A percentile compares a stretch with the other conserved stretches of the same genome.
Conservation (phyloP, 2,797 vertebrate genomes). For the Argyrosomus regius region DNA sequence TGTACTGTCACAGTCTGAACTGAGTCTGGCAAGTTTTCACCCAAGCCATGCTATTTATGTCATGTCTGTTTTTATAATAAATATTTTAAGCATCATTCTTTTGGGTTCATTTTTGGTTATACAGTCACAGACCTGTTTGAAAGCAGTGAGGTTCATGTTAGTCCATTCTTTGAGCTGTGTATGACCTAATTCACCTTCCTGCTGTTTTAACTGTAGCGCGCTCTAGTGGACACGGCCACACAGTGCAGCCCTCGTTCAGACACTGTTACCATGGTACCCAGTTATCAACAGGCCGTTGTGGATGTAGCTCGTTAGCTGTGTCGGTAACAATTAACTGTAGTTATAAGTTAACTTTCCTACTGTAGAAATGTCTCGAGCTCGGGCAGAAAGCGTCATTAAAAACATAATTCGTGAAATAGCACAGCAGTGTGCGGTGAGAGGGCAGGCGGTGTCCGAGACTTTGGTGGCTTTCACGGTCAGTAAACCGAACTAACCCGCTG, state of each 20-base stretch:
- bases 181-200: too few species aligned
- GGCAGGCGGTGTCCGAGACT: slow-evolving; percentile 85
- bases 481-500: background rate
- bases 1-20: slow-evolving; percentile 36
- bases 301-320: accelerated
- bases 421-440: slow-evolving; percentile 82
- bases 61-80: slow-evolving; percentile 73
- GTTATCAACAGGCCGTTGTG: slow-evolving; percentile 15
- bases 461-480: slow-evolving; percentile 92
- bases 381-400: slow-evolving; percentile 84
- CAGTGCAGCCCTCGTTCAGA: too few species aligned
- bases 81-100: slow-evolving; percentile 62
- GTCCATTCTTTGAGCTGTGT: too few species aligned
- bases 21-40: slow-evolving; percentile 26
- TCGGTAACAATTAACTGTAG: background rate
- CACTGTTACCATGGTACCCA: slow-evolving; percentile 54
- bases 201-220: background rate
- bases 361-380: slow-evolving; percentile 82
- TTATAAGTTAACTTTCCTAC: too few species aligned
- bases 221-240: background rate
- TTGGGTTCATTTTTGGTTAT: background rate
- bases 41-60: slow-evolving; percentile 41
- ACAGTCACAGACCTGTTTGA: too few species aligned
- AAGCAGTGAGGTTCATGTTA: too few species aligned
- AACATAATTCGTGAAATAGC: slow-evolving; percentile 86